Percentiles rank a stretch among this genome's conserved stretches.
phyloP scores from a whole-genome alignment of 2,888 invertebrate genomes.

The Arge pagana region DNA sequence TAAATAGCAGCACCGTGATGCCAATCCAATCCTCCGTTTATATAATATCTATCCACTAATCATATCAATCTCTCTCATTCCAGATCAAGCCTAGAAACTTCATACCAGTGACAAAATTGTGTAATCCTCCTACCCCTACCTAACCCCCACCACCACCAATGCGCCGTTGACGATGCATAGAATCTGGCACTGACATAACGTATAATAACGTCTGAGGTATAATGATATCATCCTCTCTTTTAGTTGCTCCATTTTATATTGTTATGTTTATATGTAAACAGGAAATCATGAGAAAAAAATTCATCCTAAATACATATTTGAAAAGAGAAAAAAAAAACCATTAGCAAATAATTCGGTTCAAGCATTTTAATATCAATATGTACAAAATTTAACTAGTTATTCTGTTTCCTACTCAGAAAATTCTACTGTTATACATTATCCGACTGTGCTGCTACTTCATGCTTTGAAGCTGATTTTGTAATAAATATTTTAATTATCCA shows the following conservation, averaged over 20 bases:
- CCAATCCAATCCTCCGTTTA: conserved; percentile 32
- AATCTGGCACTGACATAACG: conserved; percentile 29
- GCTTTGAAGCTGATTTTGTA: no score
- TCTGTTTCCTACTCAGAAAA: conserved; percentile 9
- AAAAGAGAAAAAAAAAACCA: conserved; percentile 35
- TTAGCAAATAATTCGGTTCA: conserved; percentile 52
- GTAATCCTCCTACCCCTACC: conserved; percentile 25
- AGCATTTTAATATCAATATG: conserved; percentile 51
- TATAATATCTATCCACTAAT: conserved; percentile 37
- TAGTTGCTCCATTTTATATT: conserved; percentile 47
- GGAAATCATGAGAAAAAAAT: conserved; percentile 42
- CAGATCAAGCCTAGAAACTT: conserved; percentile 49
- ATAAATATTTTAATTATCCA: no score
- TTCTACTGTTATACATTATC: no score
- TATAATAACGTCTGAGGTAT: conserved; percentile 29
- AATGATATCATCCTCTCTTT: conserved; percentile 19
- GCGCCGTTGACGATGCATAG: conserved; percentile 36
- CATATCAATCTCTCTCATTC: conserved; percentile 52
- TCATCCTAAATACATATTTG: conserved; percentile 41
- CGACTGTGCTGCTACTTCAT: no score
- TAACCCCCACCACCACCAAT: no score
- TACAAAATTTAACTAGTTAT: conserved; percentile 27
- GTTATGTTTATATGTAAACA: conserved; percentile 49
- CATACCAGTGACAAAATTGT: conserved; percentile 33
- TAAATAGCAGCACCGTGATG: conserved; percentile 38